Evolutionary conservation across 2,888 invertebrate genomes (phyloP).

Genomic region (Heliothis peltigera): DNA sequence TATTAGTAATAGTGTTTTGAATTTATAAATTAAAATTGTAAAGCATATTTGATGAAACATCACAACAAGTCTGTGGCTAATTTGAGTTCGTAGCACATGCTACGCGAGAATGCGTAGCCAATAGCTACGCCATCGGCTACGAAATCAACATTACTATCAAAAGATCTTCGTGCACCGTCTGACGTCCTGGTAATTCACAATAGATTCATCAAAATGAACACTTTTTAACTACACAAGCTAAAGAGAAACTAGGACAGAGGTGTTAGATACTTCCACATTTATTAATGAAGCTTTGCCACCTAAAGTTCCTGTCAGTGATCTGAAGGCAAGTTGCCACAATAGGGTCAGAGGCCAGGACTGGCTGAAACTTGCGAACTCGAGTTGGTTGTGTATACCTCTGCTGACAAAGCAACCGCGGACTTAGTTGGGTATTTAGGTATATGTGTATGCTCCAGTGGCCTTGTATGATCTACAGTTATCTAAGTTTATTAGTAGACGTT

Average conservation of each 20-base stretch:
- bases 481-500: too few relatives aligned
- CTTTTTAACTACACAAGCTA: conserved; percentile 1
- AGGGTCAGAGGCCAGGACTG: conserved; percentile 4
- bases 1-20: too few relatives aligned
- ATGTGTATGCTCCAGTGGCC: neutral
- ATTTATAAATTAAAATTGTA: too few relatives aligned
- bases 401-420: conserved; percentile 1
- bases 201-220: too few relatives aligned
- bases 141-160: too few relatives aligned
- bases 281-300: conserved; percentile 15
- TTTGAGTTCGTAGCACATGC: conserved; percentile 15
- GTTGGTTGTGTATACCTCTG: neutral
- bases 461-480: too few relatives aligned
- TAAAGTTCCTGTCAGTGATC: conserved; percentile 22
- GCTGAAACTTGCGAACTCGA: conserved; percentile 16
- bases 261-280: conserved; percentile 15
- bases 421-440: neutral
- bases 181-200: too few relatives aligned
- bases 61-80: neutral
- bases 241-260: conserved; percentile 4
- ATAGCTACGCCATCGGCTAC: neutral
- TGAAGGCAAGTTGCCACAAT: conserved; percentile 9
- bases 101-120: conserved; percentile 30
- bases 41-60: too few relatives aligned
- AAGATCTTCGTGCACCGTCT: too few relatives aligned